Percentiles rank a stretch among this genome's conserved stretches.
Evolutionary conservation across 92 coral and sea anemone genomes (phyloP).

Genomic region (Zoanthus sociatus): DNA sequence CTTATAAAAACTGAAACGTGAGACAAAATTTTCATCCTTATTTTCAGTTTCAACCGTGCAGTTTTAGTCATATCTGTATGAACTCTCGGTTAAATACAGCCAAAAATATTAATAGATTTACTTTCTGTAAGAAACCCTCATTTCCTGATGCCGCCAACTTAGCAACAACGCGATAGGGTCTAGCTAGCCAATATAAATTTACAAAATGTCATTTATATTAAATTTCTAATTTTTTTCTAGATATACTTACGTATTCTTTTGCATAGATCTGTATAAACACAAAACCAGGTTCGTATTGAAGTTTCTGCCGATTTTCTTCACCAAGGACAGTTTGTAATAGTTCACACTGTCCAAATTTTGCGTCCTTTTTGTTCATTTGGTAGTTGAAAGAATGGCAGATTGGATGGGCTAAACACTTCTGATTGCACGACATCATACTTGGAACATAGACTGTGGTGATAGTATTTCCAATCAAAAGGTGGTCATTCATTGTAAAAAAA

Average conservation of each 20-base stretch:
- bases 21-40: no score
- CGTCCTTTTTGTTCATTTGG: conserved; percentile 2
- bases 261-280: not conserved
- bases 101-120: no score
- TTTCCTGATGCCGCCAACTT: no score
- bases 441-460: not conserved
- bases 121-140: no score
- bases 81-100: no score
- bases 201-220: not conserved
- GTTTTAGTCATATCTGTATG: no score
- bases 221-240: not conserved
- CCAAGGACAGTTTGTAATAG: not conserved
- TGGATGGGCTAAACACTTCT: conserved; percentile 5
- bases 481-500: not conserved
- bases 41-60: no score
- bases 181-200: not conserved
- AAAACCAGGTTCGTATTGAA: not conserved
- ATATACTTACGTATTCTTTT: not conserved
- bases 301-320: not conserved
- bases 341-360: not conserved
- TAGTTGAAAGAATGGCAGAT: not conserved
- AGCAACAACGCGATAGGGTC: not conserved
- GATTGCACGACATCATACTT: conserved; percentile 14
- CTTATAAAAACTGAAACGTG: no score
- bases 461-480: not conserved